Conservation (phyloP, 2,797 vertebrate genomes). For the Gambelia wislizenii region DNA sequence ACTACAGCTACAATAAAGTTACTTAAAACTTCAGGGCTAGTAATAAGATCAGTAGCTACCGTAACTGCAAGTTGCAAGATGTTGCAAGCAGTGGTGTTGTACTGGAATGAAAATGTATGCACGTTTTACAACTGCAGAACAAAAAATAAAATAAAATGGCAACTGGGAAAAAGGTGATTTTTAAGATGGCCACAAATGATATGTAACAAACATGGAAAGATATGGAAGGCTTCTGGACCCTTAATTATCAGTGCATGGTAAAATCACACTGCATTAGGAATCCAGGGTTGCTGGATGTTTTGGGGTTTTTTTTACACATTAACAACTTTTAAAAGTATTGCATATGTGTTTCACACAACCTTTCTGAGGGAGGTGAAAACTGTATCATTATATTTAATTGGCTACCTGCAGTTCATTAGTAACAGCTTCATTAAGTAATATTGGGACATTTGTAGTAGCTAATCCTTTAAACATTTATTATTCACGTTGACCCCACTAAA, state of each 20-base stretch:
- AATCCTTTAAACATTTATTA: slow-evolving; percentile 75
- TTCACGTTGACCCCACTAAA: slow-evolving; percentile 81
- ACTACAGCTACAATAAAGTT: slow-evolving; percentile 45
- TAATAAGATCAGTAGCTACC: background rate
- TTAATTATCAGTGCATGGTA: background rate
- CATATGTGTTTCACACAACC: slow-evolving; percentile 71
- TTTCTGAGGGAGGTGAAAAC: slow-evolving; percentile 80
- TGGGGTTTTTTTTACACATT: slow-evolving; percentile 40
- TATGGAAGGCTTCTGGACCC: slow-evolving; percentile 28
- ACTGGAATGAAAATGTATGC: slow-evolving; percentile 2
- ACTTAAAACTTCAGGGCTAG: slow-evolving; percentile 44
- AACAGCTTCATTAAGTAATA: slow-evolving; percentile 63
- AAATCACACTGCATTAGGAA: slow-evolving; percentile 22
- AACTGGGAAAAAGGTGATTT: background rate
- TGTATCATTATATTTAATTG: slow-evolving; percentile 72
- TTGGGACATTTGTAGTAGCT: slow-evolving; percentile 65
- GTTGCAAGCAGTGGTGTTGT: slow-evolving; percentile 22
- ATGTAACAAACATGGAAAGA: slow-evolving; percentile 15
- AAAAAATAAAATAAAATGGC: background rate
- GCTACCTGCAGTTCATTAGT: slow-evolving; percentile 73
- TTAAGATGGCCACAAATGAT: background rate
- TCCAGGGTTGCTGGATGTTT: slow-evolving; percentile 12
- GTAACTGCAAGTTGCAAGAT: slow-evolving; percentile 18
- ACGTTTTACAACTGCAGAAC: background rate
- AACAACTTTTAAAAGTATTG: slow-evolving; percentile 16